Base-by-base conservation (phyloP, 2,888 invertebrate species). In the Meta bourneti region DNA sequence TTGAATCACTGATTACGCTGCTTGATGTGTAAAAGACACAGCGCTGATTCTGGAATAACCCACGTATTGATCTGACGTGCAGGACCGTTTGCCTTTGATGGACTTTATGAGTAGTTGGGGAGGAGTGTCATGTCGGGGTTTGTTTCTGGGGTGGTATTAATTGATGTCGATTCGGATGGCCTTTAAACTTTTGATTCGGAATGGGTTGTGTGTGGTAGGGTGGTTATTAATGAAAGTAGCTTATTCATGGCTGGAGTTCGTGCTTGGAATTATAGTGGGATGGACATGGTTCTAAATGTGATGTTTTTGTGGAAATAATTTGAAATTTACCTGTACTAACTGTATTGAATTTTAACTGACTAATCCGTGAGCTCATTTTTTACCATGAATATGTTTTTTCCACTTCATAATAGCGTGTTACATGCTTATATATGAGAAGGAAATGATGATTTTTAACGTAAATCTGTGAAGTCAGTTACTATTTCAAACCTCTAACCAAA, bases 1-100 rank as follows among this genome's bases (percentile, higher is more conserved):
- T 51, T 52, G 78, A 20, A 51, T 71, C 71, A 9, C 49, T 72
- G 83, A 74, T 83, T 83, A 83, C 72, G 49, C 8, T 61, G 11
- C 20, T 49, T 19, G 72, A 78, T 78, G 52, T 51, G n/a, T 7
- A 52, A n/a, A n/a, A 34, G n/a, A n/a, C 71, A 70, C 81, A 70
- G 71, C 11, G 34, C 54, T 34, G 34, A 13, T 69, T 34, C 72
- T 51, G 72, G 19, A 83, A 72, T 69, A 19, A 54, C 9, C 61
- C 61, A 16, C 52, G 16, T 51, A 52, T 78, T 78, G 19, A 78
- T 54, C 49, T 78, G 61, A 20, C 1, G 9, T 1, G 16, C 75
- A 75, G 49, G 11, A 61, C 48, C 81, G 70, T 81, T 81, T 81
- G 48, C 70, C 81, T 71, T 48, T 6, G n/a, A 11, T n/a, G 34